Evolutionary conservation across 2,888 invertebrate genomes (phyloP).

Genomic region (Tholera decimalis): DNA sequence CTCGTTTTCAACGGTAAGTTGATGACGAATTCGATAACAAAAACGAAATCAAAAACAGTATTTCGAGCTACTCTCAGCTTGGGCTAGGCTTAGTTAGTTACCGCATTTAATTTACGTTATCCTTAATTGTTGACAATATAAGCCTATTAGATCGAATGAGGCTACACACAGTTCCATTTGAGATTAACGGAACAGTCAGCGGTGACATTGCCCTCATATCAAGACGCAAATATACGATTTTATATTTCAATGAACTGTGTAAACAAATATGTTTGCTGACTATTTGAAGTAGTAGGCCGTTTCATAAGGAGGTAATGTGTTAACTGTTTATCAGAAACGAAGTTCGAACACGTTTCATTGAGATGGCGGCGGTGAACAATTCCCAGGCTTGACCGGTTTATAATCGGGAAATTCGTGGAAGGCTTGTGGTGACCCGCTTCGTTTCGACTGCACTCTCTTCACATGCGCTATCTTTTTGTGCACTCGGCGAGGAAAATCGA

Average conservation of each 20-base stretch:
- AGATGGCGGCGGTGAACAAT: conserved; percentile 70
- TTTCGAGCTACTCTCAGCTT: conserved; percentile 20
- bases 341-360: conserved; percentile 75
- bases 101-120: conserved; percentile 30
- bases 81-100: conserved; percentile 27
- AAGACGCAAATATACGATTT: conserved; percentile 43
- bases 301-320: conserved; percentile 44
- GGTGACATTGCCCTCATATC: conserved; percentile 61
- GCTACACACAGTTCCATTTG: conserved; percentile 56
- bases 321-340: conserved; percentile 69
- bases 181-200: conserved; percentile 64
- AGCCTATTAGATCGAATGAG: conserved; percentile 48
- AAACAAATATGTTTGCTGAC: conserved; percentile 33
- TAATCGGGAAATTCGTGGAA: conserved; percentile 87
- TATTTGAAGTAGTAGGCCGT: conserved; percentile 28
- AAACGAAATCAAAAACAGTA: conserved; percentile 54
- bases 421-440: conserved; percentile 67
- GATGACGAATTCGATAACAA: conserved; percentile 58
- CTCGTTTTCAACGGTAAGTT: conserved; percentile 64
- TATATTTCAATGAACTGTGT: conserved; percentile 48
- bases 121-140: conserved; percentile 30
- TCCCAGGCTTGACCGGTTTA: conserved; percentile 80
- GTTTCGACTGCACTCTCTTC: conserved; percentile 51
- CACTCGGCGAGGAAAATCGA: conserved; percentile 66
- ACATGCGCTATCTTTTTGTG: conserved; percentile 57